Evolutionary conservation across 2,888 invertebrate species (phyloP), one percentile per base, ranked within the genome.

Genomic region (Andrena fulva): DNA sequence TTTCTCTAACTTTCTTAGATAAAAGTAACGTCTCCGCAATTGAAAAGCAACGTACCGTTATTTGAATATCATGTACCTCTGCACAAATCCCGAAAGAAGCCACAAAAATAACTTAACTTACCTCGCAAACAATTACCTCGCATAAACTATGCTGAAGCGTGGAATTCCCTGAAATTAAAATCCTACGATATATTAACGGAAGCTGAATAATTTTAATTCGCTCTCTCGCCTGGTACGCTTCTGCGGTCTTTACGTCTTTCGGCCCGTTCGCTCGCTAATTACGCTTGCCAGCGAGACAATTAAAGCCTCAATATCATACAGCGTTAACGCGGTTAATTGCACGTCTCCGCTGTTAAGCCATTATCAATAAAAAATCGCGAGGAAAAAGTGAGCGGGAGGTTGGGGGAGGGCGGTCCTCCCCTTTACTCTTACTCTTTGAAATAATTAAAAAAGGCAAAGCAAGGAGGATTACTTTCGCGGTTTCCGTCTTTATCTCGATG

Each of bases 401-500:
- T 0, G 10, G 12, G 24, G 54, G 54, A 29, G 20, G 12, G 10
- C 16, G 69, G 27, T 8, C 0, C 56, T 50, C 20, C 50, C 5
- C 54, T 35, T 67, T 27, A 29, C 50, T 50, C 63, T 56, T 66
- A 52, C 63, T 50, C 50, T 27, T 62, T 20, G 63, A 42, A 54
- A 70, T 75, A 75, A 75, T 67, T 60, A 81, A 73, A 81, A 82
- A 82, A 77, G 80, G 67, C 81, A 70, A 81, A 81, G 67, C 60
- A n/a, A n/a, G 59, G 66, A 62, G 82, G 66, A 82, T 82, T 76
- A 82, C 82, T 82, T 82, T 82, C 82, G 82, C 67, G 76, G 82
- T 82, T 82, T 77, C 66, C 72, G 77, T 72, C 68, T 82, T 83
- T 83, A 83, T 83, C 83, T 77, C 83, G 33, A 67, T 59, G 42